phyloP scores from a whole-genome alignment of 2,797 vertebrate genomes.

The Paguma larvata region DNA sequence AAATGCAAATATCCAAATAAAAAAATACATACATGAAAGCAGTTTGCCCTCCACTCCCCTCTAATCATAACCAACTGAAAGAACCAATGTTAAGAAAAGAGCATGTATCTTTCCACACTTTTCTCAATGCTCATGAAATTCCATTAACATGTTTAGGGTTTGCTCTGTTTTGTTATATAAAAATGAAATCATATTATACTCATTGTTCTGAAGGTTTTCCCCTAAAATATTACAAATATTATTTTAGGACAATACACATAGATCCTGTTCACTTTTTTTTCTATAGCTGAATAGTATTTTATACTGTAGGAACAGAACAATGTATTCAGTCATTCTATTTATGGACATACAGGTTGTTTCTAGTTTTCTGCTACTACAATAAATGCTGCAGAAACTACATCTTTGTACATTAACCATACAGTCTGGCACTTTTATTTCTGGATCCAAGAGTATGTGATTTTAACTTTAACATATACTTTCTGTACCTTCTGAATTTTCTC shows the following conservation, averaged over 20 bases:
- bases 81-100: not conserved
- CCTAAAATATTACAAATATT: slow-evolving; percentile 23
- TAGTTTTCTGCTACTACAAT: slow-evolving; percentile 12
- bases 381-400: not conserved
- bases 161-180: slow-evolving; percentile 12
- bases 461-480: slow-evolving; percentile 37
- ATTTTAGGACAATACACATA: not conserved
- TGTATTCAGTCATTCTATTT: not conserved
- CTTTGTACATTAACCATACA: not conserved
- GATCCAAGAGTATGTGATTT: not conserved
- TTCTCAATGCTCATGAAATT: slow-evolving; percentile 1
- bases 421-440: not conserved
- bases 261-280: slow-evolving; percentile 18
- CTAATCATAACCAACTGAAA: slow-evolving; percentile 31
- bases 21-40: slow-evolving; percentile 40
- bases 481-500: not conserved
- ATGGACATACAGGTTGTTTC: not conserved
- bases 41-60: not conserved
- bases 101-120: not conserved
- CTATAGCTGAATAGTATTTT: slow-evolving; percentile 29
- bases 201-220: not conserved
- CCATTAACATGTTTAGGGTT: not conserved
- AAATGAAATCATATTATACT: slow-evolving; percentile 15
- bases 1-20: slow-evolving; percentile 9
- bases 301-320: not conserved